These are phyloP conservation scores for Drosophila tripunctata DNA, from an alignment of 2,888 invertebrate genomes.

Conservation along the genomic window DNA sequence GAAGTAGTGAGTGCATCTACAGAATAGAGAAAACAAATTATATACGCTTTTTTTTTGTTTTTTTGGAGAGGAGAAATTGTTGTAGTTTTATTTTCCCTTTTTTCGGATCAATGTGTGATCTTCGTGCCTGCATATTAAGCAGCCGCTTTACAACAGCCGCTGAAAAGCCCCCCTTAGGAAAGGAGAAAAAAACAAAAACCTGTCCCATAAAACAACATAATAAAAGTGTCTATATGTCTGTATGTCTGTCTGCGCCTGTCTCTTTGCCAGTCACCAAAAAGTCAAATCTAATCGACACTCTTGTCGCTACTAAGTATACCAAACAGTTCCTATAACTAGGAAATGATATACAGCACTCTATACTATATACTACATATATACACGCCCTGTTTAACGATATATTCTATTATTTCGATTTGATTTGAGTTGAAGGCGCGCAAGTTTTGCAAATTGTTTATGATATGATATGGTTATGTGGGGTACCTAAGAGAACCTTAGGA, in stretches of 20 bases:
- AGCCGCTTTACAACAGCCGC: slow-evolving; percentile 27
- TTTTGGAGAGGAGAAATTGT: slow-evolving; percentile 31
- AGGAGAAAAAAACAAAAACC: slow-evolving; percentile 46
- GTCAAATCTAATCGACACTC: slow-evolving; percentile 51
- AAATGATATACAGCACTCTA: slow-evolving; percentile 37
- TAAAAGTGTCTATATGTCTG: slow-evolving; percentile 62
- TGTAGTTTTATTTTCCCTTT: slow-evolving; percentile 40
- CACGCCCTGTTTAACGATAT: slow-evolving; percentile 35
- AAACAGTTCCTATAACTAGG: slow-evolving; percentile 22
- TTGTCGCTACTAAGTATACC: slow-evolving; percentile 32
- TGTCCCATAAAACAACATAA: slow-evolving; percentile 60
- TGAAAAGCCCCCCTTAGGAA: background rate
- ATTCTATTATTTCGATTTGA: slow-evolving; percentile 39
- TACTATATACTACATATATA: background rate
- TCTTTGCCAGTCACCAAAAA: slow-evolving; percentile 38
- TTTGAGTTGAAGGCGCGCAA: slow-evolving; percentile 32
- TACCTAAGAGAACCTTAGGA: too few relatives aligned
- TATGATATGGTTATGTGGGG: too few relatives aligned
- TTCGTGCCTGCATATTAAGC: slow-evolving; percentile 57
- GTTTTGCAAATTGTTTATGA: slow-evolving; percentile 37
- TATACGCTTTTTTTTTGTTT: slow-evolving; percentile 1
- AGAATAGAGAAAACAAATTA: slow-evolving; percentile 31
- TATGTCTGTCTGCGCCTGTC: slow-evolving; percentile 17
- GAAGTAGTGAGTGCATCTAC: slow-evolving; percentile 18
- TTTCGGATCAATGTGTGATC: slow-evolving; percentile 38